Percentiles rank a stretch among this genome's conserved stretches.
phyloP scores from a whole-genome alignment of 1,140 invertebrate genomes.

The Aphaenogaster ashmeadi region DNA sequence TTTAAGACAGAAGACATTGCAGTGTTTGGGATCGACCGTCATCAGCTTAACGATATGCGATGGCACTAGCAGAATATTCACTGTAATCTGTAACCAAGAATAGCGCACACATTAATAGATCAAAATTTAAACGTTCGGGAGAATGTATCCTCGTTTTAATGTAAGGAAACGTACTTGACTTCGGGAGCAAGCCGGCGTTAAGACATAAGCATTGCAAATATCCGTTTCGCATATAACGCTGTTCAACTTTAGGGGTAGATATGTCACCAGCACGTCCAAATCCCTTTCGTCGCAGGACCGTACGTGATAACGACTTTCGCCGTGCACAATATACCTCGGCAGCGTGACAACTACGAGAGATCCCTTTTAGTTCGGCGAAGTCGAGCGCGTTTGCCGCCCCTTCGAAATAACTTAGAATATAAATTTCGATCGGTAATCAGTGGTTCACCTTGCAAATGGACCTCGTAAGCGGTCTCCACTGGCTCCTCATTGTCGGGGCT shows the following conservation, averaged over 20 bases:
- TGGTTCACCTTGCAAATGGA: constrained; percentile 47
- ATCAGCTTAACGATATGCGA: constrained; percentile 77
- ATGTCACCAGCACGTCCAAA: constrained; percentile 31
- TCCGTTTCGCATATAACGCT: constrained; percentile 37
- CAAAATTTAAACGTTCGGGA: neutral
- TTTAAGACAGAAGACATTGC: constrained; percentile 80
- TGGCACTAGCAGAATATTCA: constrained; percentile 78
- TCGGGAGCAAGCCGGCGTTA: constrained; percentile 41
- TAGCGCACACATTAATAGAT: neutral
- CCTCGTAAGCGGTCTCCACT: constrained; percentile 75
- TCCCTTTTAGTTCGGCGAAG: neutral
- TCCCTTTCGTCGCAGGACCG: constrained; percentile 47
- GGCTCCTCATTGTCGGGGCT: constrained; percentile 82
- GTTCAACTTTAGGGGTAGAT: constrained; percentile 43
- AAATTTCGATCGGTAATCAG: constrained; percentile 6
- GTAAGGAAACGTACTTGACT: constrained; percentile 2
- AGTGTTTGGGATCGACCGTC: constrained; percentile 74
- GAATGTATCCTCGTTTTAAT: neutral
- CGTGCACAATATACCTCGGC: constrained; percentile 38
- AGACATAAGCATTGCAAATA: constrained; percentile 44
- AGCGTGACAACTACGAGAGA: constrained; percentile 34
- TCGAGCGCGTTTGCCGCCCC: neutral
- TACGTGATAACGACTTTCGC: constrained; percentile 27
- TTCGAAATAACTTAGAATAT: neutral
- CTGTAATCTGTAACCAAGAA: constrained; percentile 55